These are phyloP conservation scores for Ophiodon elongatus DNA, from an alignment of 2,113 vertebrate genomes.

Conservation along the genomic window DNA sequence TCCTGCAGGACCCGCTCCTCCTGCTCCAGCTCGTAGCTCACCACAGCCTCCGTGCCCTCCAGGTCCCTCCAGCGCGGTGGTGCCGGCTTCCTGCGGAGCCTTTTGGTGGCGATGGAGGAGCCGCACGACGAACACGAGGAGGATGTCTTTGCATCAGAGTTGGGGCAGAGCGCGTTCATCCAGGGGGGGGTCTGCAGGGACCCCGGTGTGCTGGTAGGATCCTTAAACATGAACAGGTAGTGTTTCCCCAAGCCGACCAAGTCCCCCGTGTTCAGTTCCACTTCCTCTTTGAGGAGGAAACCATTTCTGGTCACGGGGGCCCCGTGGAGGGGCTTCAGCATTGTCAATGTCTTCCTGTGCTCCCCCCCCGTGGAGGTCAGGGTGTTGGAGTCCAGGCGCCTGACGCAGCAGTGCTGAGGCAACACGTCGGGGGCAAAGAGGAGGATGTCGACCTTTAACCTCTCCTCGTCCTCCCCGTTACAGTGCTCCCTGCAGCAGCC, in stretches of 20 bases:
- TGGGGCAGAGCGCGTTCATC: slow-evolving; percentile 75
- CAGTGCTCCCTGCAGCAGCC: slow-evolving; percentile 79
- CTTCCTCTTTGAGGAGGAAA: slow-evolving; percentile 74
- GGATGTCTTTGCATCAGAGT: slow-evolving; percentile 16
- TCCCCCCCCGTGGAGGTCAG: slow-evolving; percentile 46
- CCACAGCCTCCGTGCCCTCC: slow-evolving; percentile 63
- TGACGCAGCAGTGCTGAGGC: slow-evolving; percentile 83
- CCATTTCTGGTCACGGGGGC: slow-evolving; percentile 84
- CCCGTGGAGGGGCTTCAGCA: slow-evolving; percentile 80
- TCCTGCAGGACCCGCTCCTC: slow-evolving; percentile 79
- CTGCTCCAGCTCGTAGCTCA: slow-evolving; percentile 79
- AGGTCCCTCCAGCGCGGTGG: slow-evolving; percentile 73
- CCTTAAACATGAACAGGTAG: slow-evolving; percentile 87
- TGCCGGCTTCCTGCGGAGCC: slow-evolving; percentile 25
- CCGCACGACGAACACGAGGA: slow-evolving; percentile 71
- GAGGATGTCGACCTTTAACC: slow-evolving; percentile 82
- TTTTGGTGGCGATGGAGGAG: slow-evolving; percentile 33
- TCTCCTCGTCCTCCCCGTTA: slow-evolving; percentile 77
- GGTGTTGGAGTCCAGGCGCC: slow-evolving; percentile 69
- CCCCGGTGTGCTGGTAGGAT: slow-evolving; percentile 74
- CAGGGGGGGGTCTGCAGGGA: slow-evolving; percentile 70
- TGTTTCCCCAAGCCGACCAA: slow-evolving; percentile 85
- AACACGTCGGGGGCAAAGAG: slow-evolving; percentile 85
- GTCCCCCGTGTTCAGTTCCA: slow-evolving; percentile 81
- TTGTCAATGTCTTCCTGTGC: slow-evolving; percentile 54